Conservation (phyloP, 2,113 vertebrate genomes). For the Arenaria interpres region DNA sequence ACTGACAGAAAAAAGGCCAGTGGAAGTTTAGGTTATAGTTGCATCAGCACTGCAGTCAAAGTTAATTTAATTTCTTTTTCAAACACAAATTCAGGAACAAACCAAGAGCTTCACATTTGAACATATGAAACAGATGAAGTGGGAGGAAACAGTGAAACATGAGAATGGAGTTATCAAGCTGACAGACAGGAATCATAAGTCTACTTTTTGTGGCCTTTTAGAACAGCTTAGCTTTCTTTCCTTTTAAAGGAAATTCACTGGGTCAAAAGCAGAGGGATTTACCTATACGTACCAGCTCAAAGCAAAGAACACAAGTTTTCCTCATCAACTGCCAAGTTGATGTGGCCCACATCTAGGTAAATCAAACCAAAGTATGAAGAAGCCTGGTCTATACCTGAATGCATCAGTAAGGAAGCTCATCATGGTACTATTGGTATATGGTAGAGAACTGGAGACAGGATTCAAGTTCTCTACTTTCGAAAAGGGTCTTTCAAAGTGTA, state of each 20-base stretch:
- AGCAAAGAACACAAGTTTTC: neutral
- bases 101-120: neutral
- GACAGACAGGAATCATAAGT: neutral
- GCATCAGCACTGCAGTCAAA: neutral
- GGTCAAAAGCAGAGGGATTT: neutral
- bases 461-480: neutral
- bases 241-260: neutral
- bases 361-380: neutral
- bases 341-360: neutral
- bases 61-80: neutral
- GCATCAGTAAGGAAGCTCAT: neutral
- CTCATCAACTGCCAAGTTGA: neutral
- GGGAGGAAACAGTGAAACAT: neutral
- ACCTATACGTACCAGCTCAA: neutral
- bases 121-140: neutral
- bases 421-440: neutral
- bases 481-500: neutral
- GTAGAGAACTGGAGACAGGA: neutral
- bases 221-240: neutral
- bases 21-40: neutral
- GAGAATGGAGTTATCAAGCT: neutral
- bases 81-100: neutral
- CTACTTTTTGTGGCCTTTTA: neutral
- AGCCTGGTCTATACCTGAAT: neutral
- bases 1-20: neutral